Conservation (phyloP, 2,888 invertebrate genomes). For the Drosophila koepferae region DNA sequence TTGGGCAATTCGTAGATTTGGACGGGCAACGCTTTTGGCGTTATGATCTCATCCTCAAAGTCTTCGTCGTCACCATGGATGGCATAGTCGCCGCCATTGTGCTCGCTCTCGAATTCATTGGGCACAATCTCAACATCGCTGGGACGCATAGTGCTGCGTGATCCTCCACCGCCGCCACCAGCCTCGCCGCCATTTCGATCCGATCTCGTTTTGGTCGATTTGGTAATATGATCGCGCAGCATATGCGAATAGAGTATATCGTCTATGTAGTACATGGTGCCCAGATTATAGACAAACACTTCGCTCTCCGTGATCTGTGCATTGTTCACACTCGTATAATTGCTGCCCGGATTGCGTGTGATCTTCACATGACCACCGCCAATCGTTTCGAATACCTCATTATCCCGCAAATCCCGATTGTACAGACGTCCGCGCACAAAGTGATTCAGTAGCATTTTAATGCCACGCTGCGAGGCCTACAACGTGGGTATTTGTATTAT, state of each 20-base stretch:
- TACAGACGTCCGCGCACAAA: slow-evolving; percentile 88
- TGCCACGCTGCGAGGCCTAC: slow-evolving; percentile 86
- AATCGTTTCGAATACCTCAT: slow-evolving; percentile 86
- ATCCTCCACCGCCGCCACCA: slow-evolving; percentile 62
- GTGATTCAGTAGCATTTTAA: slow-evolving; percentile 87
- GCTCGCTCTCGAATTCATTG: slow-evolving; percentile 83
- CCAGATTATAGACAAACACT: slow-evolving; percentile 88
- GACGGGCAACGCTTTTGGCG: slow-evolving; percentile 85
- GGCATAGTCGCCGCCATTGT: slow-evolving; percentile 82
- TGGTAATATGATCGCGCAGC: slow-evolving; percentile 81
- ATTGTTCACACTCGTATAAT: slow-evolving; percentile 86
- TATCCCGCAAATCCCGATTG: slow-evolving; percentile 87
- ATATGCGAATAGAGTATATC: slow-evolving; percentile 86
- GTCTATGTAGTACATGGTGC: slow-evolving; percentile 88
- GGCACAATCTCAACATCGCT: slow-evolving; percentile 85
- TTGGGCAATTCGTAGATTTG: slow-evolving; percentile 84
- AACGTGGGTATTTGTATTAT: neutral
- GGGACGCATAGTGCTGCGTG: slow-evolving; percentile 74
- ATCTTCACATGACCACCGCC: slow-evolving; percentile 87
- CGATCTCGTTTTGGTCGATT: slow-evolving; percentile 75
- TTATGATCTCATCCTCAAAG: slow-evolving; percentile 85
- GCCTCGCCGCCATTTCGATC: slow-evolving; percentile 66
- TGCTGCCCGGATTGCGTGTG: slow-evolving; percentile 85
- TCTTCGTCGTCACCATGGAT: slow-evolving; percentile 84
- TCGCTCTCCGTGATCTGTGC: slow-evolving; percentile 88